These are phyloP conservation scores for Macaca mulatta DNA, from an alignment of 2,113 vertebrate genomes.

Conservation along the genomic window DNA sequence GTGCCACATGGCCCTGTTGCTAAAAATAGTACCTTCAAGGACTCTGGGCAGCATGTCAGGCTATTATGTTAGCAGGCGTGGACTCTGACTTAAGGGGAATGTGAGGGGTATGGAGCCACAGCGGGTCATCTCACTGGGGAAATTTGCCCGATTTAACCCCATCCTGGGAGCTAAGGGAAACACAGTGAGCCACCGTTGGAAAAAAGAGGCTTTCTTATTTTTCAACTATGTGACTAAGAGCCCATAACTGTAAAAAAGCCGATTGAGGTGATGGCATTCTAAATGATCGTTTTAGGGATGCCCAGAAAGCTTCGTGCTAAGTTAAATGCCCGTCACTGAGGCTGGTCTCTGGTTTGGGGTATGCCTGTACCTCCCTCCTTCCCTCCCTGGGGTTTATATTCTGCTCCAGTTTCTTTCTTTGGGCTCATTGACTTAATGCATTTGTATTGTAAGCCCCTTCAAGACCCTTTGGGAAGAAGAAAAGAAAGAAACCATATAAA, in stretches of 20 bases:
- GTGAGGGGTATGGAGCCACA: neutral
- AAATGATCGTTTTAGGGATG: neutral
- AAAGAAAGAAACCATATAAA: neutral
- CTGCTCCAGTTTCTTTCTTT: neutral
- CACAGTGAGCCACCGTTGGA: neutral
- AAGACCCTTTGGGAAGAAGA: neutral
- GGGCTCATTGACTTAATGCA: neutral
- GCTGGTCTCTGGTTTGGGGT: neutral
- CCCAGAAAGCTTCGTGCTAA: neutral
- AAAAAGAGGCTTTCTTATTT: neutral
- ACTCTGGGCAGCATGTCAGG: neutral
- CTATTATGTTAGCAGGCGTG: fast-evolving
- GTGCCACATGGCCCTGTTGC: neutral
- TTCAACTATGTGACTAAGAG: neutral
- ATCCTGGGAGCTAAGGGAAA: neutral
- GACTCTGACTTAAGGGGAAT: neutral
- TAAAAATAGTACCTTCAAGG: neutral
- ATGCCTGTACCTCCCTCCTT: neutral
- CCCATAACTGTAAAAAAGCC: neutral
- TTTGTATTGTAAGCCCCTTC: neutral
- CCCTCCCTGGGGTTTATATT: neutral
- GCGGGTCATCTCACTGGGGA: neutral
- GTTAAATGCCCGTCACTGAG: neutral
- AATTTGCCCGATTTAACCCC: neutral
- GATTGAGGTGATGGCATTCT: neutral